Conservation (phyloP, 1,140 invertebrate genomes). For the Pseudomyrmex gracilis region DNA sequence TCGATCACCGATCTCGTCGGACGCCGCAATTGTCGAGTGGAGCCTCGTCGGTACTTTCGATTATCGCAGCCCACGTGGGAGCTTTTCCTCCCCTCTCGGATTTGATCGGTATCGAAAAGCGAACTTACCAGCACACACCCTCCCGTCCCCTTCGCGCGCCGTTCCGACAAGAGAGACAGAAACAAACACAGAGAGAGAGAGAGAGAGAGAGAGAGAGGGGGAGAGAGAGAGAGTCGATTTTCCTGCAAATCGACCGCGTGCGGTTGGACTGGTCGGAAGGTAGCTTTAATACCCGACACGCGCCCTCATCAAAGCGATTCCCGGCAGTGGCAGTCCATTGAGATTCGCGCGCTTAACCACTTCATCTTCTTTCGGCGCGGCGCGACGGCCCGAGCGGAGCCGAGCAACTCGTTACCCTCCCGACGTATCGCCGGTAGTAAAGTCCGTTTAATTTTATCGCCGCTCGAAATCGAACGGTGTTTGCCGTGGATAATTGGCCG, state of each 20-base stretch:
- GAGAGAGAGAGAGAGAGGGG: constrained; percentile 38
- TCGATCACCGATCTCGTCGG: constrained; percentile 37
- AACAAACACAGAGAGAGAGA: constrained; percentile 21
- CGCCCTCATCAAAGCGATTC: constrained; percentile 76
- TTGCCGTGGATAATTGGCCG: constrained; percentile 40
- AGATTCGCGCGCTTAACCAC: constrained; percentile 74
- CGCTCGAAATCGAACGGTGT: constrained; percentile 33
- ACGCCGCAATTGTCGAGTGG: constrained; percentile 15
- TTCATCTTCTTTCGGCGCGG: constrained; percentile 71
- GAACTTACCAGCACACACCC: constrained; percentile 47
- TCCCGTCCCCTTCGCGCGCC: constrained; percentile 12
- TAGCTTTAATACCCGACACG: constrained; percentile 76
- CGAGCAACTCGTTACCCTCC: constrained; percentile 50
- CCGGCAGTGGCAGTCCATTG: constrained; percentile 65
- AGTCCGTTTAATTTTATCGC: constrained; percentile 61
- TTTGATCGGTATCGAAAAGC: constrained; percentile 62
- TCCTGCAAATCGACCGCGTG: constrained; percentile 47
- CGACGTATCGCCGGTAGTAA: constrained; percentile 41
- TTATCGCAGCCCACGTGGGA: constrained; percentile 24
- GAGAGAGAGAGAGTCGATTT: constrained; percentile 32
- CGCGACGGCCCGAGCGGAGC: background rate
- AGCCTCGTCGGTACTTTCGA: constrained; percentile 14
- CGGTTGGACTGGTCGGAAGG: constrained; percentile 61
- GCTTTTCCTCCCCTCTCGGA: constrained; percentile 32
- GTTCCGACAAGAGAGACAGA: constrained; percentile 46